A percentile compares a stretch with the other conserved stretches of the same genome.
Evolutionary conservation across 1,140 invertebrate genomes (phyloP).

Genomic region (Drosophila sp.): DNA sequence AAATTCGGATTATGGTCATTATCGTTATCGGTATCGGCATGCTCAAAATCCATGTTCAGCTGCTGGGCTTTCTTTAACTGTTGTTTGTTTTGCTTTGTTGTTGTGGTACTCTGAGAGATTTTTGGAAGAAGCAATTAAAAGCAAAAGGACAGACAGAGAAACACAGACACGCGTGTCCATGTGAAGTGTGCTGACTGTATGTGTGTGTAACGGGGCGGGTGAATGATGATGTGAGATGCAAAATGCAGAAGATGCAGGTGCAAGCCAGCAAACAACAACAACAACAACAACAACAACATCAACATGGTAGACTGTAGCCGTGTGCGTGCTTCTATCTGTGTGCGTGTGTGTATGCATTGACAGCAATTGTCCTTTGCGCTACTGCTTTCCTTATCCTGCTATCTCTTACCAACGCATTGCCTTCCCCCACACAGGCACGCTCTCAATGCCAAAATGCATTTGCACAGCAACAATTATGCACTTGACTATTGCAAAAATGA

Average conservation of each 20-base stretch:
- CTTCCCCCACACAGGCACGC: background rate
- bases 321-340: conserved; percentile 5
- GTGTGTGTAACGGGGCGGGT: conserved; percentile 12
- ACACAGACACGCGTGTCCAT: conserved; percentile 21
- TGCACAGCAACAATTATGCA: conserved; percentile 56
- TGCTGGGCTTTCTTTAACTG: conserved; percentile 18
- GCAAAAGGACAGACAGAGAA: conserved; percentile 26
- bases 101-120: conserved; percentile 49
- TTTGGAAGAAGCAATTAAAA: conserved; percentile 48
- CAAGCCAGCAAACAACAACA: conserved; percentile 30
- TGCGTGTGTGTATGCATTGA: conserved; percentile 10
- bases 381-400: background rate
- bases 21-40: conserved; percentile 59
- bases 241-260: conserved; percentile 41
- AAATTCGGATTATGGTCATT: conserved; percentile 71
- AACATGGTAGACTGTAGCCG: conserved; percentile 26
- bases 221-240: conserved; percentile 18
- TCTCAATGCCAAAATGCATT: conserved; percentile 38
- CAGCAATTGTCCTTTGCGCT: conserved; percentile 28
- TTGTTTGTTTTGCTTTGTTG: conserved; percentile 32
- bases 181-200: conserved; percentile 1
- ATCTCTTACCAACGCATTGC: conserved; percentile 4
- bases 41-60: conserved; percentile 48
- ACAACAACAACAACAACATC: conserved; percentile 24
- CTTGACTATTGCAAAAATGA: conserved; percentile 27